These are phyloP conservation scores for Andrena camellia DNA, from an alignment of 2,888 invertebrate species.

Conservation along the genomic window DNA sequence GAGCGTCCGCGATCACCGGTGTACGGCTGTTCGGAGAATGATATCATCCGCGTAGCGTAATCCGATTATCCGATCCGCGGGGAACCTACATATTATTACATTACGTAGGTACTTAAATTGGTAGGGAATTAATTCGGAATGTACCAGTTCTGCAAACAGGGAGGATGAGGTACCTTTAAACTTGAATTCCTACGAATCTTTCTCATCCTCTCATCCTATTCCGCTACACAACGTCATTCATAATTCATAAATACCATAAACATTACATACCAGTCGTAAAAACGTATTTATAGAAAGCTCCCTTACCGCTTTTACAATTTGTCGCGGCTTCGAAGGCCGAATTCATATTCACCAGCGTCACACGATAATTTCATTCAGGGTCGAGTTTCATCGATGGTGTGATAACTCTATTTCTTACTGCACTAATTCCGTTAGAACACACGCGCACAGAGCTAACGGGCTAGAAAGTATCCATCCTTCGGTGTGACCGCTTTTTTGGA, in stretches of 20 bases:
- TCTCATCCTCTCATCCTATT: neutral
- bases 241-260: conserved; percentile 61
- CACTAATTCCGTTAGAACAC: neutral
- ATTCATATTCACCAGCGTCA: conserved; percentile 54
- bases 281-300: conserved; percentile 61
- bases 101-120: neutral
- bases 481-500: neutral
- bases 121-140: neutral
- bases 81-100: neutral
- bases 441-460: neutral
- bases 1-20: conserved; percentile 12
- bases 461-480: conserved; percentile 23
- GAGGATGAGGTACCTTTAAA: neutral
- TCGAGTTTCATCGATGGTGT: conserved; percentile 30
- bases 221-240: conserved; percentile 41
- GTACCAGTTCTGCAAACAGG: neutral
- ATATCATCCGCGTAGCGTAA: conserved; percentile 42
- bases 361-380: conserved; percentile 55
- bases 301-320: conserved; percentile 56
- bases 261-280: conserved; percentile 37
- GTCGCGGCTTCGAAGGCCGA: conserved; percentile 43
- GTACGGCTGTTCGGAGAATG: conserved; percentile 14
- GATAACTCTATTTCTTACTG: conserved; percentile 29
- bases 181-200: neutral
- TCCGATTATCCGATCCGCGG: conserved; percentile 34